Base-by-base conservation (phyloP, 2,888 invertebrate species). In the Pristionchus arcanus region DNA sequence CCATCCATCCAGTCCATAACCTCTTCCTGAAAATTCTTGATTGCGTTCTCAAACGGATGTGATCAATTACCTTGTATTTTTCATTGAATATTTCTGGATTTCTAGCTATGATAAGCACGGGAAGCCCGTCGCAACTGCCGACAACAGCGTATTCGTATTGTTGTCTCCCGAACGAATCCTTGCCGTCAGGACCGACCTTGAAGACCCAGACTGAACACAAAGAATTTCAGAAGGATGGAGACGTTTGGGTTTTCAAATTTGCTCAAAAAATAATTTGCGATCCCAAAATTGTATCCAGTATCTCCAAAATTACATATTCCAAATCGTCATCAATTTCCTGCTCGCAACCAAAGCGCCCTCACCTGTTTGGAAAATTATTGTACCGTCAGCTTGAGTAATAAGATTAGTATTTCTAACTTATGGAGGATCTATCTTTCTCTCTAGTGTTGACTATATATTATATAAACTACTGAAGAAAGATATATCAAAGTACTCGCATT, bases 61-160 rank as follows among this genome's bases (percentile, higher is more conserved):
- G 19, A 19, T 25, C 21, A 63, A 25, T 7, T 68, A 68, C 68
- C 68, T 68, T 68, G 92, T 95, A 94, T 87, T 95, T 94, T 77
- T 92, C 90, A 91, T 92, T 91, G 93, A 95, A 95, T 42, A 93
- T 92, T 91, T 95, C 95, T 34, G 95, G 95, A 91, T 95, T 95
- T 37, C 95, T 93, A 85, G 95, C 95, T 66, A 95, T 91, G 77
- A 95, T 95, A 34, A 94, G 95, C 28, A 95, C 94, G 59, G 95
- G 95, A 90, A 95, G 94, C 89, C 94, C 94, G 81, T 94, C 94
- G 94, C 95, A 95, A 91, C 95, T 94, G 16, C 92, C 92, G 66
- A 95, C 94, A 88, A 95, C 94, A n/a, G 95, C 95, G 91, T 95
- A 95, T 89, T 95, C 95, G 92, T 95, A 95, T 91, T 95, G 95